Evolutionary conservation across 2,797 vertebrate species (phyloP).

Genomic region (Megaceryle alcyon): DNA sequence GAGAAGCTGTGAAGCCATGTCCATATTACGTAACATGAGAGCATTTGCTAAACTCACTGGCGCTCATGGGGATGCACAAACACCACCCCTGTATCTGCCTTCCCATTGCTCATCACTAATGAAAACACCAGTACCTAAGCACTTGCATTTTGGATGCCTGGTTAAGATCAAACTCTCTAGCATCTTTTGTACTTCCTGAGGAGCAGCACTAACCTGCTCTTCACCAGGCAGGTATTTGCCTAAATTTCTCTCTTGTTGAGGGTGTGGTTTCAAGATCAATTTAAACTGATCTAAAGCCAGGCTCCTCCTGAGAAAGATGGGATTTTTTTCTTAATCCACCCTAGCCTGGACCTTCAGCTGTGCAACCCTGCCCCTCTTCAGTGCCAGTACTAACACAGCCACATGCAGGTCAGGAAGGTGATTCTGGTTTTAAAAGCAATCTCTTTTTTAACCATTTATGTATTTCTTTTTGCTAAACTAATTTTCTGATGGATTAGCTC

Average conservation of each 20-base stretch:
- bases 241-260: background rate
- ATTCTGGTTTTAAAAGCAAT: background rate
- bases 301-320: background rate
- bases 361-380: background rate
- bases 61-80: background rate
- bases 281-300: conserved; percentile 13
- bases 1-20: background rate
- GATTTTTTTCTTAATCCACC: background rate
- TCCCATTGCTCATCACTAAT: background rate
- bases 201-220: conserved; percentile 47
- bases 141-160: background rate
- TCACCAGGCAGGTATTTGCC: conserved; percentile 4
- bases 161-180: background rate
- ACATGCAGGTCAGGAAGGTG: background rate
- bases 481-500: conserved; percentile 34
- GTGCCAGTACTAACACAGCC: rapidly evolving
- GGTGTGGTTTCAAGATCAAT: conserved; percentile 39
- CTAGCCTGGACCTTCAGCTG: background rate
- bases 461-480: background rate
- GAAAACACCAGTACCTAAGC: background rate
- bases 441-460: background rate
- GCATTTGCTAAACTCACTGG: background rate
- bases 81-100: background rate
- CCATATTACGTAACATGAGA: background rate
- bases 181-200: conserved; percentile 24